Evolutionary conservation across 2,797 vertebrate species (phyloP), one percentile per base, ranked within the genome.

Genomic region (Fistularia tabacaria): DNA sequence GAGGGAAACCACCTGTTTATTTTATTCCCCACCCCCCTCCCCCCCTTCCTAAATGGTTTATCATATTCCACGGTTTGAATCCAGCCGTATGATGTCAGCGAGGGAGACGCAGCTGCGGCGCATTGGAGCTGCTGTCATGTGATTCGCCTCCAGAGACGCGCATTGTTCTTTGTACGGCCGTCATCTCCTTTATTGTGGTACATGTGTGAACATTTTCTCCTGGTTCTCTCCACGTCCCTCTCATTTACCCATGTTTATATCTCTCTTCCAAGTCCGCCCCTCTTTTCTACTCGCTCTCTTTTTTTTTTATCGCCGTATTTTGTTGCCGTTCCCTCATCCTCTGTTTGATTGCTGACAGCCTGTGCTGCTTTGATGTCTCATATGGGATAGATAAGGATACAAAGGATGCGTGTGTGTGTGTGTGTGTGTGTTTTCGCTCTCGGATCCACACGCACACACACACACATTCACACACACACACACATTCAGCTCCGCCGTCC

Each of bases 361-460:
- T 46, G 53, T 14, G 14, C 51, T 50, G 78, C 88, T 91, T 90
- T 90, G 82, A 91, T 89, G 86, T 74, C 66, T 69, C 64, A 66
- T 71, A 76, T 74, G 77, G 79, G 58, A 70, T 66, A 77, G 84
- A 89, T 86, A 88, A 85, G 69, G 42, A 38, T 14, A 39, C 58
- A 51, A 12, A 66, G 61, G 50, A 64, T 53, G 42, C 43, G 61
- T 48, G 63, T 52, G 54, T 51, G 36, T 43, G 56, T 57, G 51
- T 51, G 37, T 57, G 48, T 64, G 43, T 64, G 49, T 11, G n/a
- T 9, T n/a, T n/a, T n/a, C n/a, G n/a, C n/a, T 42, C 13, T 40
- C 46, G 49, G 39, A 38, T 69, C 47, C 38, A 46, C 45, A 55
- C 25, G 12, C 42, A 60, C 38, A 14, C 37, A 51, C 37, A 48